phyloP scores from a whole-genome alignment of 2,113 vertebrate genomes.

The Ophthalmotilapia sp. region DNA sequence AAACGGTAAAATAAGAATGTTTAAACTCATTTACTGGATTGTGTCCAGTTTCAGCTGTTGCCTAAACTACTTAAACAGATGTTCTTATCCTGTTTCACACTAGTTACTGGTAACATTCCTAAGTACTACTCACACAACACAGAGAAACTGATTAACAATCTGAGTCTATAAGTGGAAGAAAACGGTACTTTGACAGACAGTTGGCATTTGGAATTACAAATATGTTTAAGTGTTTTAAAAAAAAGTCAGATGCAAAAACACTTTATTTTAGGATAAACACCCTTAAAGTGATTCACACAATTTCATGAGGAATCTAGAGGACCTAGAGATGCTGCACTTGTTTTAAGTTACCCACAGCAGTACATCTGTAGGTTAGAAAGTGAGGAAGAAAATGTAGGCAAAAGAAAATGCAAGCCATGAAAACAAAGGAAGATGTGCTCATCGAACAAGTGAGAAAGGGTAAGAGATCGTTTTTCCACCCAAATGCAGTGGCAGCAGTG shows the following conservation, averaged over 20 bases:
- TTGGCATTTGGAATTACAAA: neutral
- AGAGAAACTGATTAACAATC: neutral
- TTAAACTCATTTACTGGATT: neutral
- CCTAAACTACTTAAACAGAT: neutral
- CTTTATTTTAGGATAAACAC: neutral
- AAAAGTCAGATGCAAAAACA: neutral
- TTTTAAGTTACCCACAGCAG: neutral
- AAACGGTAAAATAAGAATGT: neutral
- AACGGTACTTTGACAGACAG: neutral
- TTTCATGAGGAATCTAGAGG: neutral
- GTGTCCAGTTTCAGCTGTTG: neutral
- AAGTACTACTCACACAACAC: neutral
- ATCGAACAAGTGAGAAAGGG: neutral
- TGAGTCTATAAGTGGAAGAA: neutral
- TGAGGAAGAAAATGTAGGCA: neutral
- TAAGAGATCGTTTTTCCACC: constrained; percentile 12
- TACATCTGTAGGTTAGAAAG: neutral
- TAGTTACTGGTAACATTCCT: neutral
- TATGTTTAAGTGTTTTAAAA: neutral
- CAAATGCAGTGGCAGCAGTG: constrained; percentile 36
- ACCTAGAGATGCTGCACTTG: neutral
- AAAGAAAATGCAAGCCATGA: neutral
- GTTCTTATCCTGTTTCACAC: neutral
- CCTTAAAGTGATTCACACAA: neutral
- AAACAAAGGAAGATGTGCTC: constrained; percentile 11